These are phyloP conservation scores for Mesocentrotus franciscanus DNA, from an alignment of 53 echinoderm and acorn worm genomes.

Conservation along the genomic window DNA sequence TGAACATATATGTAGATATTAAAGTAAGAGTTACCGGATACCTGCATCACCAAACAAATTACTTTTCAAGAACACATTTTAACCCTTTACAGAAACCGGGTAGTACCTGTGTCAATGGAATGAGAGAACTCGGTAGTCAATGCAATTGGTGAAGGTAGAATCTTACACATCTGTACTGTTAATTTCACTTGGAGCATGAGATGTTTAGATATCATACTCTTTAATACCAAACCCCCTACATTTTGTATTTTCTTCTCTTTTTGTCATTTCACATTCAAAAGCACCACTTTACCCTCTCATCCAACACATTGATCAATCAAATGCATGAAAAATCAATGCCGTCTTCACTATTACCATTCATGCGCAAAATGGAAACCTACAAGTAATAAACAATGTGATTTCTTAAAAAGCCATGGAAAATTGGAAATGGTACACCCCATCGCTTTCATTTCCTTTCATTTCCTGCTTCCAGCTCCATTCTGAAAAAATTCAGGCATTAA, in stretches of 20 bases:
- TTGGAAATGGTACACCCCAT: background rate
- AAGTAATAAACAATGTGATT: background rate
- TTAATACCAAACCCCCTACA: background rate
- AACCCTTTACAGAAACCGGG: no score
- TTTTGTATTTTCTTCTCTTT: background rate
- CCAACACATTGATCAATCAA: background rate
- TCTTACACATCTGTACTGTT: no score
- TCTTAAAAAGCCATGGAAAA: background rate
- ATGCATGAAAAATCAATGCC: background rate
- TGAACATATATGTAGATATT: no score
- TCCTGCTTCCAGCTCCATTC: background rate
- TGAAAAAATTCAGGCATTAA: slow-evolving; percentile 1
- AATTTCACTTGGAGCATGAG: no score
- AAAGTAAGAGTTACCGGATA: no score
- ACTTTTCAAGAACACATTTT: no score
- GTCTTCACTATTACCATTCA: no score
- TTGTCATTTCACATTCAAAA: background rate
- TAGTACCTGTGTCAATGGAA: no score
- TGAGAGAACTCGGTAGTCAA: no score
- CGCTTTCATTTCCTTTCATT: background rate
- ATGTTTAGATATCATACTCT: no score
- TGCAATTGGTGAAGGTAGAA: no score
- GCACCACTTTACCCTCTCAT: background rate
- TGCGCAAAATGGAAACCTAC: background rate
- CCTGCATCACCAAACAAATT: no score